These are phyloP conservation scores for Julus scanicus DNA, from an alignment of 2,888 invertebrate species.

Conservation along the genomic window DNA sequence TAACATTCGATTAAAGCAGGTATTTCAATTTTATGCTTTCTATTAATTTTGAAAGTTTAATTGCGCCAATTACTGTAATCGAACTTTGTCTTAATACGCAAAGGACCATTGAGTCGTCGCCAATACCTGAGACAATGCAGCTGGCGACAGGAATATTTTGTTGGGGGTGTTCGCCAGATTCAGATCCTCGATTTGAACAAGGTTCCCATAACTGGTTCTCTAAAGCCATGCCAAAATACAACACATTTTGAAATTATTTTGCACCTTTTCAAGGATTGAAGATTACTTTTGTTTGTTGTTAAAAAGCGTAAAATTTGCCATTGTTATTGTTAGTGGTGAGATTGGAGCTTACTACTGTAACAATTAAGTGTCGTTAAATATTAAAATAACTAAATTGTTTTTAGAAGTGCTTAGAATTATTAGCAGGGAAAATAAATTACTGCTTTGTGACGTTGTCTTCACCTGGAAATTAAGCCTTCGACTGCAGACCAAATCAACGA, in stretches of 20 bases:
- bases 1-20: too few relatives aligned
- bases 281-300: neutral
- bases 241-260: slow-evolving; percentile 18
- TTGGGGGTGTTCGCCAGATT: neutral
- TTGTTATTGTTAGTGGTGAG: slow-evolving; percentile 28
- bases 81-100: neutral
- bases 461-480: neutral
- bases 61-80: neutral
- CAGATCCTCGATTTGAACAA: slow-evolving; percentile 41
- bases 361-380: neutral
- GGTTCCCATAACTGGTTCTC: slow-evolving; percentile 42
- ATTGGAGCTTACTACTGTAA: neutral
- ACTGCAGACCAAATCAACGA: neutral
- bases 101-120: neutral
- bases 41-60: neutral
- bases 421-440: neutral
- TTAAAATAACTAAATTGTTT: neutral
- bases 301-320: neutral
- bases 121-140: slow-evolving; percentile 25
- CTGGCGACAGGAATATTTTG: neutral
- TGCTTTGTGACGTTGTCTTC: neutral
- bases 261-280: neutral
- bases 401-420: neutral
- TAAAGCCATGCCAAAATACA: slow-evolving; percentile 40
- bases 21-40: too few relatives aligned